Evolutionary conservation across 2,888 invertebrate species (phyloP).

Genomic region (Andrena marginata): DNA sequence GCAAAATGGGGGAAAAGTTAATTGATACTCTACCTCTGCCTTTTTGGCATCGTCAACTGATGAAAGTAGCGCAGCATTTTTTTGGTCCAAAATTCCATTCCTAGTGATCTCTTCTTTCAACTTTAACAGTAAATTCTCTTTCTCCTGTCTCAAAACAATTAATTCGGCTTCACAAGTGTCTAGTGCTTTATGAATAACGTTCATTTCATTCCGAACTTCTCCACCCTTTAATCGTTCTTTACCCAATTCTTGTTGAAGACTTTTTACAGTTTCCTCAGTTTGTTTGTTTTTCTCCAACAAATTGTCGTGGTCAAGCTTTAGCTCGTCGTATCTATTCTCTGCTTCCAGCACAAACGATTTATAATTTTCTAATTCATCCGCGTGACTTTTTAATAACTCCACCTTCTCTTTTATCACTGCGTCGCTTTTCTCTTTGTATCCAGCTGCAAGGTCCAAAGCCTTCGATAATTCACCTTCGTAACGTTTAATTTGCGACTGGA

Average conservation of each 20-base stretch:
- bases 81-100: slow-evolving; percentile 86
- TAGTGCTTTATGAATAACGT: slow-evolving; percentile 81
- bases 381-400: slow-evolving; percentile 79
- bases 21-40: slow-evolving; percentile 78
- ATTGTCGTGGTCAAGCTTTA: slow-evolving; percentile 78
- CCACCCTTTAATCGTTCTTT: slow-evolving; percentile 79
- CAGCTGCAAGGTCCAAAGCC: slow-evolving; percentile 88
- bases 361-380: slow-evolving; percentile 81
- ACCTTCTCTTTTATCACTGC: slow-evolving; percentile 80
- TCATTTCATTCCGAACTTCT: slow-evolving; percentile 82
- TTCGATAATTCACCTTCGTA: slow-evolving; percentile 91
- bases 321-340: slow-evolving; percentile 78
- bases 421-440: slow-evolving; percentile 83
- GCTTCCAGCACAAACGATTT: slow-evolving; percentile 80
- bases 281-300: slow-evolving; percentile 77
- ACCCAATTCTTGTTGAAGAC: slow-evolving; percentile 80
- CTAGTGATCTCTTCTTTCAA: slow-evolving; percentile 86
- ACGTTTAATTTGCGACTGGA: slow-evolving; percentile 87
- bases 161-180: slow-evolving; percentile 84
- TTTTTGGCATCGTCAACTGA: slow-evolving; percentile 86
- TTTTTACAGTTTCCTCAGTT: slow-evolving; percentile 77
- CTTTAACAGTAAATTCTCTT: slow-evolving; percentile 86
- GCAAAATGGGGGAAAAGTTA: not conserved
- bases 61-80: slow-evolving; percentile 86
- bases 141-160: slow-evolving; percentile 84